These are phyloP conservation scores for Sylvicola cinctus DNA, from an alignment of 2,888 invertebrate genomes.

Conservation along the genomic window DNA sequence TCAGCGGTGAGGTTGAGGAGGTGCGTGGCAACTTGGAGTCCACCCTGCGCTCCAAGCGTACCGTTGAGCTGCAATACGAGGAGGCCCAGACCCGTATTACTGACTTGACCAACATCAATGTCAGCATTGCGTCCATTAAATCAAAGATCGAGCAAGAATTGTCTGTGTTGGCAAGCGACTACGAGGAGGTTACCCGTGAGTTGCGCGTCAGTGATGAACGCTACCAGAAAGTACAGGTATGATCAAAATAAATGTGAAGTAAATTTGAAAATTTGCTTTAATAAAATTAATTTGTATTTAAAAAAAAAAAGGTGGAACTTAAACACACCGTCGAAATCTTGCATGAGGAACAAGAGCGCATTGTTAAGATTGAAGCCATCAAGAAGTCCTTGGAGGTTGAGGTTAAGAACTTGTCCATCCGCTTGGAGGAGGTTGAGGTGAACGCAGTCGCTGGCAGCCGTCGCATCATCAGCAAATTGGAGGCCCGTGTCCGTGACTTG, in stretches of 20 bases:
- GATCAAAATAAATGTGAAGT: constrained; percentile 1
- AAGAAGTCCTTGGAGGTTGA: constrained; percentile 95
- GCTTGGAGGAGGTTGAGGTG: constrained; percentile 90
- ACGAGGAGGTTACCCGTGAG: constrained; percentile 95
- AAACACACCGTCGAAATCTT: constrained; percentile 86
- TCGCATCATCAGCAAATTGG: constrained; percentile 93
- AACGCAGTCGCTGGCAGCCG: constrained; percentile 93
- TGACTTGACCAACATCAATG: constrained; percentile 86
- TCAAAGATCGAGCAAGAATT: constrained; percentile 91
- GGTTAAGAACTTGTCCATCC: constrained; percentile 83
- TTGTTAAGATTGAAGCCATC: constrained; percentile 91
- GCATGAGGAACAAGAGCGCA: constrained; percentile 91
- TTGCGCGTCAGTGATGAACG: constrained; percentile 84
- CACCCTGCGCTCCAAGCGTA: constrained; percentile 82
- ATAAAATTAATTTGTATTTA: constrained; percentile 3
- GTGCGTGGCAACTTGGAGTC: constrained; percentile 78
- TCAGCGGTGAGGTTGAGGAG: constrained; percentile 92
- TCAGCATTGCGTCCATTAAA: constrained; percentile 83
- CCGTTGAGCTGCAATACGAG: constrained; percentile 74
- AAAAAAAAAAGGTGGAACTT: constrained; percentile 64
- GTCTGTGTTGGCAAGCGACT: constrained; percentile 76
- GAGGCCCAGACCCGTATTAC: constrained; percentile 82
- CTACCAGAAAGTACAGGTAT: constrained; percentile 71
- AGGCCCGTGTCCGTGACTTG: constrained; percentile 83
- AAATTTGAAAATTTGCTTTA: not conserved